These are phyloP conservation scores for Pantelozetes paolii DNA, from an alignment of 2,888 invertebrate genomes.

Conservation along the genomic window DNA sequence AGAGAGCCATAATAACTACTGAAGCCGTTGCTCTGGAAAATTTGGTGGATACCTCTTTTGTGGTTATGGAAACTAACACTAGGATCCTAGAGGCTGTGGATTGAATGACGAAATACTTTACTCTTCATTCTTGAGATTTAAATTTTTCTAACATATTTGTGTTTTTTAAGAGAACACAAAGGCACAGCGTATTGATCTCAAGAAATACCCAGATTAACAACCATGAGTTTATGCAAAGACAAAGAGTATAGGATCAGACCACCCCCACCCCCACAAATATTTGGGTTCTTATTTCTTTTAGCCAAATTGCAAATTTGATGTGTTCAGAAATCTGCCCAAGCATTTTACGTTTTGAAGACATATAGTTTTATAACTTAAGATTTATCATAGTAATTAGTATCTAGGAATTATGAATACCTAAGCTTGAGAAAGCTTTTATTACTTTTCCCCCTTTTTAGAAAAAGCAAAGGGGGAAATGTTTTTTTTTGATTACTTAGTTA, in stretches of 20 bases:
- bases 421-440: conserved; percentile 22
- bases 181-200: conserved; percentile 12
- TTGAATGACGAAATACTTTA: conserved; percentile 23
- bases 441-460: background rate
- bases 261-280: background rate
- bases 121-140: background rate
- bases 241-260: background rate
- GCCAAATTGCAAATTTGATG: conserved; percentile 25
- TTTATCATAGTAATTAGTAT: background rate
- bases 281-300: background rate
- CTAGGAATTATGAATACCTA: conserved; percentile 33
- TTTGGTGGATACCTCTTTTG: too few species aligned
- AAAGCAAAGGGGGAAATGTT: conserved; percentile 50
- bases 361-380: conserved; percentile 17
- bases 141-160: background rate
- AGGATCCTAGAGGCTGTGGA: background rate
- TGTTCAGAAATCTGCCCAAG: background rate
- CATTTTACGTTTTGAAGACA: conserved; percentile 29
- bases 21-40: too few species aligned
- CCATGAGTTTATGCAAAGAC: background rate
- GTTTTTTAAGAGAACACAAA: background rate
- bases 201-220: background rate
- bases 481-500: conserved; percentile 51
- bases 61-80: background rate
- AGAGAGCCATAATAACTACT: too few species aligned